Base-by-base conservation (phyloP, 2,888 invertebrate genomes). In the Salpingus planirostris region DNA sequence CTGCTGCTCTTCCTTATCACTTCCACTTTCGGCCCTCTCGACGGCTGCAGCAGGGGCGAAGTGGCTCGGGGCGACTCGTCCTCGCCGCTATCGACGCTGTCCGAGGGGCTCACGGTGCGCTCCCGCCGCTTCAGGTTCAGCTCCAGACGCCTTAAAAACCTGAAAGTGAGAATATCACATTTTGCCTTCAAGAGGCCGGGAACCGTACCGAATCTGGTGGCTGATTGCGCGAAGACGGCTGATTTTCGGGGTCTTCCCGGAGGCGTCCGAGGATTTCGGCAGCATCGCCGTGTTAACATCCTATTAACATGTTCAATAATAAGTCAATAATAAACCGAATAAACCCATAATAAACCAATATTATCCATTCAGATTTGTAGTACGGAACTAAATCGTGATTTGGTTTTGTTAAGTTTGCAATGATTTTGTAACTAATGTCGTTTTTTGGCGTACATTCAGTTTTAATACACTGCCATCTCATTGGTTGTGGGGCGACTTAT, bases 221-320 rank as follows among this genome's bases (percentile, higher is more conserved):
- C 82, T 78, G 49, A 83, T 81, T 13, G 81, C 78, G 49, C 77
- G 68, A 50, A 83, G 62, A 46, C 78, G 74, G 62, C 75, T 79
- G 36, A 81, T 68, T 68, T 81, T 82, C 48, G n/a, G n/a, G n/a
- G 67, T 65, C 25, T 65, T 60, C 31, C 29, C 72, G 13, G 47
- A 70, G 55, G 70, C 71, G 46, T 74, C 76, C 52, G 73, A 61
- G 45, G 71, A 69, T 52, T 72, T 76, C 30, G 76, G 77, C 32
- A 76, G 70, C 62, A 76, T 76, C 55, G 74, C 71, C 14, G 73
- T 48, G 43, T 49, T 52, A 22, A 48, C 51, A 28, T 57, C 60
- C 53, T 60, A n/a, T n/a, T n/a, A n/a, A n/a, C n/a, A n/a, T n/a
- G n/a, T n/a, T n/a, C n/a, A n/a, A n/a, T n/a, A n/a, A n/a, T n/a